Base-by-base conservation (phyloP, 2,113 vertebrate species). In the Ciconia boyciana region DNA sequence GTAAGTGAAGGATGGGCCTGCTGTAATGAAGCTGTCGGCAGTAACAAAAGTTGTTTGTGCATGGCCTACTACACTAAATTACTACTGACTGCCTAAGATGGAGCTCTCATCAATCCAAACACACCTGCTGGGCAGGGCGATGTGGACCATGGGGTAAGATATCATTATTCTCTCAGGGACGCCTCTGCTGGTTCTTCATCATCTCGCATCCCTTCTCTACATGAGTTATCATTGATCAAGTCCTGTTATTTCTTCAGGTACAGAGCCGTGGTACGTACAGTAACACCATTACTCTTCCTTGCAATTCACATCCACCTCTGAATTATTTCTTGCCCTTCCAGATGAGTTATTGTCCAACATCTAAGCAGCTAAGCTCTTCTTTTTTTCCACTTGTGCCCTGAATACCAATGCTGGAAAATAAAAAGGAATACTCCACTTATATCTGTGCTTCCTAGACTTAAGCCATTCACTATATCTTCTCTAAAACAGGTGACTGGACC, bases 1-100 rank as follows among this genome's bases (percentile, higher is more conserved):
- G 69, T 83, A 95, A 92, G 91, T 98, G 96, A 98, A 97, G 92
- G 93, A 98, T 97, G 84, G 46, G 51, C 21, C 83, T 70, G 55
- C 82, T 77, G 86, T 97, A 98, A 98, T 98, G 98, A 98, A 98
- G 98, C 96, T 97, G 97, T 98, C 93, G 88, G 83, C 92, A 85
- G 91, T 92, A 86, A 77, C 71, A 26, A 68, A 94, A 97, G 87
- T 92, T 48, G 1, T 95, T 90, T 97, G 96, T 92, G 92, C 94
- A 82, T 91, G 94, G 94, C 84, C 92, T 94, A 94, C 84, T 94
- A 88, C 94, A 96, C 92, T 97, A 93, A 98, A 97, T 97, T 96
- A 97, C 86, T 93, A 16, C 90, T 77, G 90, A 97, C 93, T 89
- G 78, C 94, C 86, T 65, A 68, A 14, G n/a, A 92, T 25, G 20